These are phyloP conservation scores for Enteromius paludinosus DNA, from an alignment of 2,797 vertebrate genomes.

Conservation along the genomic window DNA sequence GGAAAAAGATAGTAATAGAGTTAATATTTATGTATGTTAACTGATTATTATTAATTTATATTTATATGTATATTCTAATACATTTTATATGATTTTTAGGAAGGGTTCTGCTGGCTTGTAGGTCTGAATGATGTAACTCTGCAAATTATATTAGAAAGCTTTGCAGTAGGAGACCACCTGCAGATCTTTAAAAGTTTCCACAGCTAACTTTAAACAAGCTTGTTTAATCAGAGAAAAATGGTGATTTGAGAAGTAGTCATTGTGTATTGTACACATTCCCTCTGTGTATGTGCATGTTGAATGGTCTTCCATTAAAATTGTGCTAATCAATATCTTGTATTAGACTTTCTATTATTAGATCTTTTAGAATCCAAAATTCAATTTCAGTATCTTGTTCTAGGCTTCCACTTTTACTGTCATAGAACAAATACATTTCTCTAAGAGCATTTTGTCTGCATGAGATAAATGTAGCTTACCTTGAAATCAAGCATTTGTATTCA, in stretches of 20 bases:
- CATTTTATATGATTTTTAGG: conserved; percentile 16
- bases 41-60: not conserved
- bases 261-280: too few species aligned
- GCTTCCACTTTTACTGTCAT: conserved; percentile 6
- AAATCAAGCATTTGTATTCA: conserved; percentile 59
- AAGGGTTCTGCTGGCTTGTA: conserved; percentile 13
- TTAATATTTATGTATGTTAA: not conserved
- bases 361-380: not conserved
- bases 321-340: not conserved
- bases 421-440: conserved; percentile 5
- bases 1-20: not conserved
- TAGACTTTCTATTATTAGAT: not conserved
- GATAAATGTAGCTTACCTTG: conserved; percentile 58
- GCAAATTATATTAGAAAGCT: conserved; percentile 49
- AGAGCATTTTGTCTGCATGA: conserved; percentile 35
- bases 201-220: not conserved
- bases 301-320: not conserved
- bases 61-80: not conserved
- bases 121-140: conserved; percentile 50
- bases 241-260: not conserved
- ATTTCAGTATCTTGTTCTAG: conserved; percentile 12
- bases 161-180: conserved; percentile 11
- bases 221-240: conserved; percentile 9
- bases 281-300: conserved; percentile 14
- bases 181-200: not conserved